A percentile compares a stretch with the other conserved stretches of the same genome.
Evolutionary conservation across 2,113 vertebrate species (phyloP).

Genomic region (Ochotona princeps): DNA sequence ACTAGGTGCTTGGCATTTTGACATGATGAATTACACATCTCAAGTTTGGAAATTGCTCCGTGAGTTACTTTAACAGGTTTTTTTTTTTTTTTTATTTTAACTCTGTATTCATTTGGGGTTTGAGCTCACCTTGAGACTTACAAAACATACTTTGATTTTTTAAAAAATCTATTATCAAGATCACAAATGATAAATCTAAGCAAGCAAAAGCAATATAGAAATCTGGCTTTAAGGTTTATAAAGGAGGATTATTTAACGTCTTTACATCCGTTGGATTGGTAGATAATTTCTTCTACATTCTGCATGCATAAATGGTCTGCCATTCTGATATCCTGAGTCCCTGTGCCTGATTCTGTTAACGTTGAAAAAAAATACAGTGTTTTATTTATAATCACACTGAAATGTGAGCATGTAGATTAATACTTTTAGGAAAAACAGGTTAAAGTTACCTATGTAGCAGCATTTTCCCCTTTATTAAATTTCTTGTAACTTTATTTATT

Average conservation of each 20-base stretch:
- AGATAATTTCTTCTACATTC: not conserved
- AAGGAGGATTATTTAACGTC: not conserved
- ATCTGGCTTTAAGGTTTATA: not conserved
- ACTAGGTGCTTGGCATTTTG: not conserved
- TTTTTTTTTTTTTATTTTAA: not conserved
- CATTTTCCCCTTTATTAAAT: not conserved
- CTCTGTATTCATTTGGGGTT: not conserved
- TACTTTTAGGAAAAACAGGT: not conserved
- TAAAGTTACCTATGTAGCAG: not conserved
- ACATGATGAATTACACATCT: conserved; percentile 47
- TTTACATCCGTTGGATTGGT: not conserved
- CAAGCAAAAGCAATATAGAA: not conserved
- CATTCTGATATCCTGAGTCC: not conserved
- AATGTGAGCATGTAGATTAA: not conserved
- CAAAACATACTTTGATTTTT: not conserved
- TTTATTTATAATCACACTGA: not conserved
- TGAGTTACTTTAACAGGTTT: conserved; percentile 10
- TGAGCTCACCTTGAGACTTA: not conserved
- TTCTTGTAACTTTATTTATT: not conserved
- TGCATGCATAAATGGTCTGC: not conserved
- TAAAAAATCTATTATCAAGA: not conserved
- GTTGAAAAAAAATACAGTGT: not conserved
- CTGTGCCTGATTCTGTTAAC: fast-evolving
- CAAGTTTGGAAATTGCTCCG: conserved; percentile 11
- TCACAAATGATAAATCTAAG: not conserved